These are phyloP conservation scores for Calliopum simillimum DNA, from an alignment of 2,888 invertebrate genomes.

Conservation along the genomic window DNA sequence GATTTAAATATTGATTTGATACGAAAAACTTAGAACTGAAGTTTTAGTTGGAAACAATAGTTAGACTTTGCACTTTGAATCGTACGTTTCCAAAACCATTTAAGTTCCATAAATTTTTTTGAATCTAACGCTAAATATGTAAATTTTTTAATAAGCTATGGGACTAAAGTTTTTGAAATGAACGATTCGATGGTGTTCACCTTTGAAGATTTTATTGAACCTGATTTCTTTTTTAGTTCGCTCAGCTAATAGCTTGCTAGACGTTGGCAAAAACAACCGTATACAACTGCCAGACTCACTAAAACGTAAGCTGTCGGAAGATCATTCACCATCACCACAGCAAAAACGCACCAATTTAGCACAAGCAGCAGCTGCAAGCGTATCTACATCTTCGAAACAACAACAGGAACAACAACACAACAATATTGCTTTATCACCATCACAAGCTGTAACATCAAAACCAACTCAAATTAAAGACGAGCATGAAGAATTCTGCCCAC, in stretches of 20 bases:
- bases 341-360: conserved; percentile 30
- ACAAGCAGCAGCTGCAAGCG: conserved; percentile 30
- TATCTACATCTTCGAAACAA: conserved; percentile 40
- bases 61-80: no score
- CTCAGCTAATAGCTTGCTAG: conserved; percentile 39
- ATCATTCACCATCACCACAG: conserved; percentile 37
- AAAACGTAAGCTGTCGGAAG: conserved; percentile 60
- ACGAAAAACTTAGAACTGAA: no score
- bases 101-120: no score
- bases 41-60: no score
- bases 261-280: conserved; percentile 50
- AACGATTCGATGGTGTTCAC: background rate
- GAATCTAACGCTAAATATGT: no score
- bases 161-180: no score
- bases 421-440: conserved; percentile 37
- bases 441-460: conserved; percentile 45
- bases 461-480: conserved; percentile 37
- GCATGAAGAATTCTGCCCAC: conserved; percentile 49
- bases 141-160: no score
- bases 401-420: conserved; percentile 14
- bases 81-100: no score
- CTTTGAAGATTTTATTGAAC: background rate
- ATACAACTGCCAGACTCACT: conserved; percentile 60
- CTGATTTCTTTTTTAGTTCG: conserved; percentile 33
- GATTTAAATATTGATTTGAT: no score